These are phyloP conservation scores for Hirtodrosophila confusa DNA, from an alignment of 2,888 invertebrate species.

Conservation along the genomic window DNA sequence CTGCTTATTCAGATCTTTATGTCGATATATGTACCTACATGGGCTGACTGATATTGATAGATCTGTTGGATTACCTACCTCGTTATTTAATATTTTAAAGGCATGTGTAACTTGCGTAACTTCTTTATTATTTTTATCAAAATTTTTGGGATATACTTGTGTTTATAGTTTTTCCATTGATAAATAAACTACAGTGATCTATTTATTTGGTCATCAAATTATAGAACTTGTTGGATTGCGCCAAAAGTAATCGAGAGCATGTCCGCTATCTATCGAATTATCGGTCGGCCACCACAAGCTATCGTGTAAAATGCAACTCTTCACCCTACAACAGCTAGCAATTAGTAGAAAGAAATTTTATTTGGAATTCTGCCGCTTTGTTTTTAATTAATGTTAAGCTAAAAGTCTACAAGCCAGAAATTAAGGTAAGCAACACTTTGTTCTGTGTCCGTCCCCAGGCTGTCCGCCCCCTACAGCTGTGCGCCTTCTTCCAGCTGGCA, in stretches of 20 bases:
- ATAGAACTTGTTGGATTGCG: conserved; percentile 1
- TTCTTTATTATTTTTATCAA: too few species aligned
- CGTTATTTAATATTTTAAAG: neutral
- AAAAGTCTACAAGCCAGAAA: conserved; percentile 62
- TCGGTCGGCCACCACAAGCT: conserved; percentile 36
- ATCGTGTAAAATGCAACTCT: conserved; percentile 47
- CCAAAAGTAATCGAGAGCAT: conserved; percentile 1
- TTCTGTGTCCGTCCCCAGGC: conserved; percentile 5
- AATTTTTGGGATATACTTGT: too few species aligned
- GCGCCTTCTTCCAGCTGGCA: conserved; percentile 25
- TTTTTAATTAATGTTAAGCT: conserved; percentile 69
- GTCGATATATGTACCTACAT: conserved; percentile 7
- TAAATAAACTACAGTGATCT: too few species aligned
- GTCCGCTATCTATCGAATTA: neutral
- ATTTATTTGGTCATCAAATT: too few species aligned
- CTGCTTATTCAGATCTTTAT: neutral
- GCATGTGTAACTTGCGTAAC: too few species aligned
- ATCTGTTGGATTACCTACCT: neutral
- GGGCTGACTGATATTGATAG: neutral
- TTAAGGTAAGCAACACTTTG: conserved; percentile 55
- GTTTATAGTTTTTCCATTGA: too few species aligned
- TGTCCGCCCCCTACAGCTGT: conserved; percentile 3
- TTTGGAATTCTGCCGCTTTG: conserved; percentile 50
- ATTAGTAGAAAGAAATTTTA: conserved; percentile 45
- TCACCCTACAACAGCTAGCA: conserved; percentile 38